Evolutionary conservation across 2,888 invertebrate genomes (phyloP), one percentile per base, ranked within the genome.

Genomic region (Caenorhabditis wallacei): DNA sequence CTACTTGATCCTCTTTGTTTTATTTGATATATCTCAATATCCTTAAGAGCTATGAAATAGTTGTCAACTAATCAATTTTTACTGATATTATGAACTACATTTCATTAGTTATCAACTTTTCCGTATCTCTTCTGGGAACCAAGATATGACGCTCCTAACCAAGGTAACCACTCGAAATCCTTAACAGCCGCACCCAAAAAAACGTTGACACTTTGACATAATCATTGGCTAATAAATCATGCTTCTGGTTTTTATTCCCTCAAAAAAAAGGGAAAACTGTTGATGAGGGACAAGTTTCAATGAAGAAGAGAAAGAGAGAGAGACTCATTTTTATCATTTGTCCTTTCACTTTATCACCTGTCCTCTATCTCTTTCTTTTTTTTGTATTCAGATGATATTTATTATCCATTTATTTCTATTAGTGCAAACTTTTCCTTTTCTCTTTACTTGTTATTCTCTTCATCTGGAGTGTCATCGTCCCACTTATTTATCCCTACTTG

Each of bases 221-320:
- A 43, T 26, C 4, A 48, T 48, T 13, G 2, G 2, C 18, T n/a
- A 56, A 61, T 35, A 22, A 46, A 43, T 46, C 26, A 22, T 61
- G 48, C 40, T 37, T 66, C 66, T 53, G 66, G 66, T 66, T 66
- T 66, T 66, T 35, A 16, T 20, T 18, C 48, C 26, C 24, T 16
- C 30, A 51, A 48, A 66, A 64, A 66, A 66, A 53, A 66, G 66
- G n/a, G 66, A 66, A 66, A 66, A 66, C 66, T 66, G 66, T 66
- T 30, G 30, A 30, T 61, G 63, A 64, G 64, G 43, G 64, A 64
- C 64, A 64, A 64, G 64, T 64, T 64, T 66, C 46, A 53, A n/a
- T n/a, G n/a, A n/a, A n/a, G n/a, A n/a, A n/a, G n/a, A n/a, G n/a
- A n/a, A n/a, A n/a, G n/a, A n/a, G n/a, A n/a, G n/a, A n/a, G 53